Evolutionary conservation across 1,140 invertebrate genomes (phyloP).

Genomic region (Oryctes rhinoceros): DNA sequence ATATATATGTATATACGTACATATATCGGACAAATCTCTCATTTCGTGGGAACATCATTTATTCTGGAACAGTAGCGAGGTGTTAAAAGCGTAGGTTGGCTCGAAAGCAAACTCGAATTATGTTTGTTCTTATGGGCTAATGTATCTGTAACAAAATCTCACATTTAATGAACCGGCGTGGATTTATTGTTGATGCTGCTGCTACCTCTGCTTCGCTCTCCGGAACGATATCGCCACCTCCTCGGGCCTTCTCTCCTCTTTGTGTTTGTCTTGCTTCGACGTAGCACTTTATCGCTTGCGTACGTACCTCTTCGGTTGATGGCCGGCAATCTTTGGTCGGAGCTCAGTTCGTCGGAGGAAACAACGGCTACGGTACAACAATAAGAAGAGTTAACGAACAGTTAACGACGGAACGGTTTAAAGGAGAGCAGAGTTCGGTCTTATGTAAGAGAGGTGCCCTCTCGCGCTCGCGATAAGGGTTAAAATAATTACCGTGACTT

Average conservation of each 20-base stretch:
- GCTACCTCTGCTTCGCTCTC: slow-evolving; percentile 40
- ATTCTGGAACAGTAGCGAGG: slow-evolving; percentile 52
- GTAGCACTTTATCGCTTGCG: not conserved
- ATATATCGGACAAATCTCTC: slow-evolving; percentile 39
- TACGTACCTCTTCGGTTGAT: not conserved
- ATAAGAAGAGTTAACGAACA: slow-evolving; percentile 10
- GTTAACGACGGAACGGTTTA: not conserved
- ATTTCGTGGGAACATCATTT: slow-evolving; percentile 46
- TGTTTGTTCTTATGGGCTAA: slow-evolving; percentile 55
- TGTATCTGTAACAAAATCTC: slow-evolving; percentile 55
- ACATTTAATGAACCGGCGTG: slow-evolving; percentile 49
- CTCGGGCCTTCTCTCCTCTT: slow-evolving; percentile 36
- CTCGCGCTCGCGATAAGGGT: slow-evolving; percentile 41
- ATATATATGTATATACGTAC: not conserved
- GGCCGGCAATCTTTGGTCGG: not conserved
- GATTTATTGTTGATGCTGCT: slow-evolving; percentile 41
- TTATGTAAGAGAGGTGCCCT: slow-evolving; percentile 21
- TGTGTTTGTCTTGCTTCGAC: not conserved
- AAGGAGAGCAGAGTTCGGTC: not conserved
- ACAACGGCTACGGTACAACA: not conserved
- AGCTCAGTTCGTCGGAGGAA: not conserved
- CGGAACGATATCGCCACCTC: slow-evolving; percentile 3
- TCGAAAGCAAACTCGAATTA: slow-evolving; percentile 52
- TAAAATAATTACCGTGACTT: slow-evolving; percentile 45
- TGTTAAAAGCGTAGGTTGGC: slow-evolving; percentile 52